Percentiles rank a stretch among this genome's conserved stretches.
These are phyloP conservation scores for Cephalopholis sonnerati DNA, from an alignment of 2,113 vertebrate genomes.

Conservation along the genomic window DNA sequence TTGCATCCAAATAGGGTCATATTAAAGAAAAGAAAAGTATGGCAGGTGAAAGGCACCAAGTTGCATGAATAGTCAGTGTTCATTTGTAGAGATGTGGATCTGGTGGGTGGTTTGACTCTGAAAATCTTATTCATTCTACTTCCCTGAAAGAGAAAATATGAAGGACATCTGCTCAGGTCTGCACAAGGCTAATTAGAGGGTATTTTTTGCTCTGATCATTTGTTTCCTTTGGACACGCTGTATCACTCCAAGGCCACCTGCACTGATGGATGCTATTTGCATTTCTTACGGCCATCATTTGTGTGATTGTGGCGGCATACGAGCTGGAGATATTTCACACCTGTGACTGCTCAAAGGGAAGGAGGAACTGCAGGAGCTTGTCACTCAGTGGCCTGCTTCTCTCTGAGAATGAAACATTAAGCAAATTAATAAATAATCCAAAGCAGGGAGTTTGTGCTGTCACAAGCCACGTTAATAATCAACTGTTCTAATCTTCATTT, in stretches of 20 bases:
- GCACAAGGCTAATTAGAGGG: constrained; percentile 13
- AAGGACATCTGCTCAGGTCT: constrained; percentile 27
- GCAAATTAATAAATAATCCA: background rate
- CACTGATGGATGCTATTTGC: constrained; percentile 46
- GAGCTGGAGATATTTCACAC: constrained; percentile 5
- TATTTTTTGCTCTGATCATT: constrained; percentile 45
- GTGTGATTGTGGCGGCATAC: background rate
- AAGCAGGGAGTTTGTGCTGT: background rate
- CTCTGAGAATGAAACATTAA: constrained; percentile 4
- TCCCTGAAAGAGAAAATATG: constrained; percentile 14
- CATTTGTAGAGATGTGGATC: background rate
- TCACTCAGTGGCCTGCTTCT: background rate
- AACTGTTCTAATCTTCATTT: background rate
- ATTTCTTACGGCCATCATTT: constrained; percentile 39
- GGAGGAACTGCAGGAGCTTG: background rate
- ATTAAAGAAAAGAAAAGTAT: background rate
- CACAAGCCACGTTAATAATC: background rate
- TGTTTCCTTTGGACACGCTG: constrained; percentile 55
- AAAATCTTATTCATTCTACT: background rate
- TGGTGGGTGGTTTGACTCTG: background rate
- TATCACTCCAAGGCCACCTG: constrained; percentile 54
- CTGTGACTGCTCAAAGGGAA: constrained; percentile 20
- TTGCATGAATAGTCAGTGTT: background rate
- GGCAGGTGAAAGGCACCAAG: background rate
- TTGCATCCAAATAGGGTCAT: background rate